Evolutionary conservation across 2,797 vertebrate species (phyloP).

Genomic region (Bovichtus diacanthus): DNA sequence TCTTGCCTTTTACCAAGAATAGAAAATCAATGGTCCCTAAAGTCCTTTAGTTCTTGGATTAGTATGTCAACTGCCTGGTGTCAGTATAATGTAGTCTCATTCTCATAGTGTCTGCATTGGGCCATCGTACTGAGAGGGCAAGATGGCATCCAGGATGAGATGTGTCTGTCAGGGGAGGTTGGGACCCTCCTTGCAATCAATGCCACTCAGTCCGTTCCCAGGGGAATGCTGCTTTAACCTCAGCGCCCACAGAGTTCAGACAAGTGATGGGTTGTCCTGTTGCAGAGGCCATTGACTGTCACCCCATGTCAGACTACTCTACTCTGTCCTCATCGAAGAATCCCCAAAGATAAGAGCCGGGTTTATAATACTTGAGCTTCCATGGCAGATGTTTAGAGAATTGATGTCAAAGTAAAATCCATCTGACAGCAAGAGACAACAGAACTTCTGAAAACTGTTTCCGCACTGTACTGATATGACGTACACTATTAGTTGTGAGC

Average conservation of each 20-base stretch:
- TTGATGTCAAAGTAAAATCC: slow-evolving; percentile 51
- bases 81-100: slow-evolving; percentile 68
- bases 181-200: slow-evolving; percentile 75
- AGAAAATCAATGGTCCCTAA: slow-evolving; percentile 79
- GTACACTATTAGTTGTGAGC: background rate
- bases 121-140: slow-evolving; percentile 50
- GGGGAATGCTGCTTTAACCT: slow-evolving; percentile 67
- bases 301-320: slow-evolving; percentile 60
- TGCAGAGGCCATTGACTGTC: slow-evolving; percentile 66
- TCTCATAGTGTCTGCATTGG: slow-evolving; percentile 49
- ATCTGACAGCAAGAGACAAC: slow-evolving; percentile 30
- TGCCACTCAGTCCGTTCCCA: slow-evolving; percentile 76
- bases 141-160: slow-evolving; percentile 63
- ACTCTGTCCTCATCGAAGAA: slow-evolving; percentile 45
- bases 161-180: slow-evolving; percentile 80
- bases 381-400: slow-evolving; percentile 49
- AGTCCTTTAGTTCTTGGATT: slow-evolving; percentile 77
- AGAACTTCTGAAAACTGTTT: slow-evolving; percentile 37
- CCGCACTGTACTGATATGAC: background rate
- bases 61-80: slow-evolving; percentile 76
- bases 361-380: slow-evolving; percentile 46
- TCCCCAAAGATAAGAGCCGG: slow-evolving; percentile 57
- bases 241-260: slow-evolving; percentile 69
- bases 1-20: slow-evolving; percentile 68
- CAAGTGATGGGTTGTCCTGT: slow-evolving; percentile 74